These are phyloP conservation scores for Lacerta agilis DNA, from an alignment of 2,797 vertebrate species.

Conservation along the genomic window DNA sequence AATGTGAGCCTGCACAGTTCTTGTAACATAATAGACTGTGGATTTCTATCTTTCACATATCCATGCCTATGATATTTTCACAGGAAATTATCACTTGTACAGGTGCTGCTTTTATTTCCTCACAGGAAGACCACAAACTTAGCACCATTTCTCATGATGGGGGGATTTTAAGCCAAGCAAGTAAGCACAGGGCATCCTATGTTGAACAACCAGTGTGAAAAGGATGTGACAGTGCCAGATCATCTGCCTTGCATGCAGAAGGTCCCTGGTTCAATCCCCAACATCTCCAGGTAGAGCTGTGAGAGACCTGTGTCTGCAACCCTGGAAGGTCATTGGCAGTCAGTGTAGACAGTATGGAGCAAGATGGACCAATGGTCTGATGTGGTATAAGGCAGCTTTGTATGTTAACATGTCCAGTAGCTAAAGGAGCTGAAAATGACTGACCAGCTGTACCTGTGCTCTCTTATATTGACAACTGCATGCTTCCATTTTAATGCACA, in stretches of 20 bases:
- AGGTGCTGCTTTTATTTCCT: conserved; percentile 27
- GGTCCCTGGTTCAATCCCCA: no score
- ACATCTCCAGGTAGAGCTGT: no score
- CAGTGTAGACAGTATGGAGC: no score
- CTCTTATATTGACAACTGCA: neutral
- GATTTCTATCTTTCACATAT: conserved; percentile 32
- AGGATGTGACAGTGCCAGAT: neutral
- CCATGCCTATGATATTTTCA: conserved; percentile 14
- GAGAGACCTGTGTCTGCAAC: no score
- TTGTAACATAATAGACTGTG: neutral
- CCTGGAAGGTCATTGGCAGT: no score
- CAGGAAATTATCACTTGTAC: neutral
- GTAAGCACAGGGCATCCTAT: neutral
- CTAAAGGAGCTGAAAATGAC: neutral
- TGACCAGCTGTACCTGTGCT: neutral
- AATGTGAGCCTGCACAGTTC: neutral
- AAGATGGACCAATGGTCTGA: no score
- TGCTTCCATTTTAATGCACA: neutral
- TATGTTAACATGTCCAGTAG: neutral
- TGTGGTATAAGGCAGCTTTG: neutral
- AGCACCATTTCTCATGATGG: neutral
- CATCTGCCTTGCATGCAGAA: no score
- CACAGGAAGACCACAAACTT: neutral
- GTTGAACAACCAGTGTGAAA: neutral
- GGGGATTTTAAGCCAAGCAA: neutral